Percentiles rank a stretch among this genome's conserved stretches.
phyloP scores from a whole-genome alignment of 2,888 invertebrate species.

The Tiliacea citrago region DNA sequence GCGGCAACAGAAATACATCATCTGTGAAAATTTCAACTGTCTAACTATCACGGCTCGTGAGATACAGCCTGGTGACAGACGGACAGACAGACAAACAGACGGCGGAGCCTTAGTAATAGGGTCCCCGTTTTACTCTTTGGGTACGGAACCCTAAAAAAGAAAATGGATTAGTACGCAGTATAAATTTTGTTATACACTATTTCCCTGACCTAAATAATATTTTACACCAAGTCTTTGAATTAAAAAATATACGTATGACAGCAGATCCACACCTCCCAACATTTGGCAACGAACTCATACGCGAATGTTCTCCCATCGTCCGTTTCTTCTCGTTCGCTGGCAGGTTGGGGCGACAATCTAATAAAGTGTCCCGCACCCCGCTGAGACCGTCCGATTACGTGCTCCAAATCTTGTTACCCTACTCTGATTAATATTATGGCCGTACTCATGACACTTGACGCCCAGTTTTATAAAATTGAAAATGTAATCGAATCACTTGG shows the following conservation, averaged over 20 bases:
- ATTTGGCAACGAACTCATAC: conserved; percentile 64
- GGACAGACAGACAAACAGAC: too few relatives aligned
- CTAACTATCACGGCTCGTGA: too few relatives aligned
- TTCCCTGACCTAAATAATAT: conserved; percentile 18
- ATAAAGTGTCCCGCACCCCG: conserved; percentile 87
- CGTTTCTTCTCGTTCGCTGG: conserved; percentile 65
- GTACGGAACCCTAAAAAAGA: background rate
- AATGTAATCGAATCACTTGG: conserved; percentile 76
- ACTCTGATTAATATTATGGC: conserved; percentile 88
- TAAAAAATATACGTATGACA: conserved; percentile 11
- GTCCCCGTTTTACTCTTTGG: too few relatives aligned
- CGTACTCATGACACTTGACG: conserved; percentile 75
- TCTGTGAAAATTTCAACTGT: too few relatives aligned
- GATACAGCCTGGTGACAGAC: too few relatives aligned
- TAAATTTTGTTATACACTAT: background rate
- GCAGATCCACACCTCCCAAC: conserved; percentile 46
- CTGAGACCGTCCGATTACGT: conserved; percentile 87
- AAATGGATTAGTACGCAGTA: background rate
- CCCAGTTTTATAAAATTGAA: conserved; percentile 81
- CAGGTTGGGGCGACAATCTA: conserved; percentile 89
- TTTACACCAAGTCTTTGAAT: conserved; percentile 18
- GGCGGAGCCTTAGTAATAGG: too few relatives aligned
- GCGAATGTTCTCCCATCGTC: conserved; percentile 63
- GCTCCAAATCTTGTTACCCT: conserved; percentile 88
- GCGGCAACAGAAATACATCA: too few relatives aligned